Percentiles rank a stretch among this genome's conserved stretches.
Conservation (phyloP, 2,888 invertebrate species). For the Cheilosia urbana region DNA sequence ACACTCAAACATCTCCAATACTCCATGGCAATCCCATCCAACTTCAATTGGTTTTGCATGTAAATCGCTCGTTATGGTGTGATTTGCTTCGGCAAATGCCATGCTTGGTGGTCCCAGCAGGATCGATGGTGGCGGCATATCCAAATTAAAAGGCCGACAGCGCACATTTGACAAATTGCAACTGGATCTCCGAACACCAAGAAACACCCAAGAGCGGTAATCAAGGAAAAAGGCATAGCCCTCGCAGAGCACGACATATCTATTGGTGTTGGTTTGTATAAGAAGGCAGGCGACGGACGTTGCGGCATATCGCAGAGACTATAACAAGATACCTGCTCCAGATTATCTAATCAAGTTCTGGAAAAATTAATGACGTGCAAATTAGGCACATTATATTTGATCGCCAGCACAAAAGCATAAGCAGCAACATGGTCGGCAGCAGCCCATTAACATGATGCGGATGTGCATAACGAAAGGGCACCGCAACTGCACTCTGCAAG, state of each 20-base stretch:
- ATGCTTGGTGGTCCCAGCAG: slow-evolving; percentile 55
- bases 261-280: slow-evolving; percentile 21
- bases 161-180: slow-evolving; percentile 72
- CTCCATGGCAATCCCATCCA: too few species aligned
- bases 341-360: slow-evolving; percentile 71
- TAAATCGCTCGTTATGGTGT: slow-evolving; percentile 6
- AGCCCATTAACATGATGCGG: slow-evolving; percentile 72
- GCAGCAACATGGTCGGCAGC: slow-evolving; percentile 63
- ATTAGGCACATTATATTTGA: slow-evolving; percentile 74
- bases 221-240: slow-evolving; percentile 28
- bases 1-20: not conserved
- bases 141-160: slow-evolving; percentile 65
- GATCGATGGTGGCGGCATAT: slow-evolving; percentile 46
- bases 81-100: slow-evolving; percentile 34
- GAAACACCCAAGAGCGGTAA: slow-evolving; percentile 47
- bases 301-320: slow-evolving; percentile 62
- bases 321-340: slow-evolving; percentile 72
- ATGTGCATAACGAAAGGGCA: slow-evolving; percentile 71
- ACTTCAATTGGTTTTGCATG: slow-evolving; percentile 13
- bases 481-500: slow-evolving; percentile 65
- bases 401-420: slow-evolving; percentile 68
- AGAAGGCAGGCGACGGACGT: slow-evolving; percentile 33
- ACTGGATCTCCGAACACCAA: slow-evolving; percentile 51
- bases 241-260: slow-evolving; percentile 50
- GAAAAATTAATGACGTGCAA: slow-evolving; percentile 74